phyloP scores from a whole-genome alignment of 2,888 invertebrate genomes.

The Drosophila birchii region DNA sequence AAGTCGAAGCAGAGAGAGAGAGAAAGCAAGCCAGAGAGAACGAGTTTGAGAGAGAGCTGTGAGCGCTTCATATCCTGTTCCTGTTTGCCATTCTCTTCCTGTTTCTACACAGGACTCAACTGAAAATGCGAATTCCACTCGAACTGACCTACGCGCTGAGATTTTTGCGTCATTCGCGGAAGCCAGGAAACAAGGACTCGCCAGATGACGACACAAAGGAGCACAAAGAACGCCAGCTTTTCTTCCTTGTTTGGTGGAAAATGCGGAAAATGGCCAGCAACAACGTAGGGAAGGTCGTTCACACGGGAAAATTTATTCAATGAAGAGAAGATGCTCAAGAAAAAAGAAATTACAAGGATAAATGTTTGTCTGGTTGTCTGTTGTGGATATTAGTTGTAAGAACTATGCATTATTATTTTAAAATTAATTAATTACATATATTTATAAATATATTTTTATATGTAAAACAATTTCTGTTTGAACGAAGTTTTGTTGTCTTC shows the following conservation, averaged over 20 bases:
- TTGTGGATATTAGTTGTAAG: not conserved
- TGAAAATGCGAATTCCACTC: conserved; percentile 4
- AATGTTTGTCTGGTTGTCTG: not conserved
- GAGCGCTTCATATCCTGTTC: conserved; percentile 5
- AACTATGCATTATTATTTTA: not conserved
- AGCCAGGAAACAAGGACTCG: conserved; percentile 26
- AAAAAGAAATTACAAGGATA: too few relatives aligned
- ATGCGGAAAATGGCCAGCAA: conserved; percentile 5
- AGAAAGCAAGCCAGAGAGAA: too few relatives aligned
- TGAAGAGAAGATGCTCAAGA: not conserved
- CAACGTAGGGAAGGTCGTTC: conserved; percentile 33
- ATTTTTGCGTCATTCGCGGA: conserved; percentile 46
- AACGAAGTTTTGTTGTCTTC: too few relatives aligned
- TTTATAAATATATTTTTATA: too few relatives aligned
- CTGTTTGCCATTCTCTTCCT: conserved; percentile 6
- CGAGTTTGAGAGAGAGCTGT: not conserved
- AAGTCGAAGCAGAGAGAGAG: not conserved
- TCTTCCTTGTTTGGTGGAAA: conserved; percentile 21
- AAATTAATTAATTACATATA: too few relatives aligned
- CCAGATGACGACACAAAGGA: conserved; percentile 42
- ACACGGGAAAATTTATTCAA: conserved; percentile 4
- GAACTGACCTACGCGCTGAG: conserved; percentile 41
- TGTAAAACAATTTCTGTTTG: too few relatives aligned
- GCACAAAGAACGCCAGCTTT: conserved; percentile 38
- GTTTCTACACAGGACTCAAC: conserved; percentile 12